Evolutionary conservation across 2,888 invertebrate species (phyloP).

Genomic region (Coremacera marginata): DNA sequence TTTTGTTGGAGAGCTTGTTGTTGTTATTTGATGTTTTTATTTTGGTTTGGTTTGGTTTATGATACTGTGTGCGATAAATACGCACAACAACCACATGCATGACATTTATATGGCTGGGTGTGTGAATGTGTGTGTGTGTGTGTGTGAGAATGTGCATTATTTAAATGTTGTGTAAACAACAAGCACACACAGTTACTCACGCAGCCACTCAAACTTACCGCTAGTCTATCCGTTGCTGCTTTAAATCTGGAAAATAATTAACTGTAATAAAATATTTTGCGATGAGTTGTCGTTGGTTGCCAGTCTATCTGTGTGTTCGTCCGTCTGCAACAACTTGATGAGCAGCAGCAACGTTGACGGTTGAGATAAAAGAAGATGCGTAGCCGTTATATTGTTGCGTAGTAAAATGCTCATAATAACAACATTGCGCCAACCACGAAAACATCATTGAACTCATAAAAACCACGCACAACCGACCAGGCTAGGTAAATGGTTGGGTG

Average conservation of each 20-base stretch:
- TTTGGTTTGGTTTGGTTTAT: constrained; percentile 7
- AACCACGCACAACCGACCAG: background rate
- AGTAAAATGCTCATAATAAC: constrained; percentile 36
- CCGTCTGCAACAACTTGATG: too few species aligned
- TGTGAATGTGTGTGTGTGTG: background rate
- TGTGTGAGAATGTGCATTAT: background rate
- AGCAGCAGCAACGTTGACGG: too few species aligned
- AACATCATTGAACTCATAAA: background rate
- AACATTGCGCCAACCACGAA: constrained; percentile 30
- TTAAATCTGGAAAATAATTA: constrained; percentile 44
- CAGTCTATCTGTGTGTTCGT: background rate
- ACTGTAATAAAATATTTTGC: constrained; percentile 40
- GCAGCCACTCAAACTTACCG: background rate
- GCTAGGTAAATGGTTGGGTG: background rate
- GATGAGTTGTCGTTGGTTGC: constrained; percentile 25
- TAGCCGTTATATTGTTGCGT: background rate
- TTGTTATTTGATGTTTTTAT: background rate
- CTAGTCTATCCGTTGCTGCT: background rate
- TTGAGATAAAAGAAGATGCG: background rate
- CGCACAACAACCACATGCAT: background rate
- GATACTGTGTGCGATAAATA: background rate
- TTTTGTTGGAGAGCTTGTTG: background rate
- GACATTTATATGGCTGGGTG: background rate
- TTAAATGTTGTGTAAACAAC: too few species aligned
- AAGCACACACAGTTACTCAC: background rate